These are phyloP conservation scores for Poicephalus gulielmi DNA, from an alignment of 2,113 vertebrate species.

Conservation along the genomic window DNA sequence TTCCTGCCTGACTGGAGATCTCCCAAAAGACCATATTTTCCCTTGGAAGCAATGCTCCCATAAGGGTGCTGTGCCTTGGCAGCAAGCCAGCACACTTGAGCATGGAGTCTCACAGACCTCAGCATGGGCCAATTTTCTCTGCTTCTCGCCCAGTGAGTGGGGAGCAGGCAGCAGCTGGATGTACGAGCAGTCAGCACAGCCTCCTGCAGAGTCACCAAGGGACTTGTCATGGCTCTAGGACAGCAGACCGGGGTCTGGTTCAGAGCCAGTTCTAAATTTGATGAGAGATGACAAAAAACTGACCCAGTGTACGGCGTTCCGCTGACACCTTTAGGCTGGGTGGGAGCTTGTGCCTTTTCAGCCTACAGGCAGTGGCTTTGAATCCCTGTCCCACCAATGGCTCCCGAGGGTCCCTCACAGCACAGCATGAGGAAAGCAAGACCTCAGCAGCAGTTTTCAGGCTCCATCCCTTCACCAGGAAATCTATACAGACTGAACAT, in stretches of 20 bases:
- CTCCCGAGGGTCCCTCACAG: neutral
- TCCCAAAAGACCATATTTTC: neutral
- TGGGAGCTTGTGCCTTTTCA: rapidly evolving
- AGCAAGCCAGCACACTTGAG: rapidly evolving
- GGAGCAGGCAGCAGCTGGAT: neutral
- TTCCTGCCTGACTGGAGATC: neutral
- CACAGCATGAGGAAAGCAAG: neutral
- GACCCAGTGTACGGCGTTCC: neutral
- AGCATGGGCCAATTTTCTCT: neutral
- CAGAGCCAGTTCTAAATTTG: neutral
- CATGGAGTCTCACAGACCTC: neutral
- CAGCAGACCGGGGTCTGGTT: neutral
- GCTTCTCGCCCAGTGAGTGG: neutral
- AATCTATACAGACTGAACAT: neutral
- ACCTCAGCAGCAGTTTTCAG: neutral
- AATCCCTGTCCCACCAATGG: neutral
- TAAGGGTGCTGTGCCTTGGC: neutral
- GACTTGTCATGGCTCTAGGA: neutral
- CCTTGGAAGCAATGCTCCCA: neutral
- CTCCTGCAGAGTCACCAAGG: neutral
- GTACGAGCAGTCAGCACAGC: rapidly evolving
- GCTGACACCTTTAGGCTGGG: neutral
- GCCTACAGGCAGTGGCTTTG: neutral
- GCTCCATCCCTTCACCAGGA: neutral
- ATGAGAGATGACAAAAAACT: neutral